Conservation (phyloP, 2,113 vertebrate genomes). For the Catharus minimus region DNA sequence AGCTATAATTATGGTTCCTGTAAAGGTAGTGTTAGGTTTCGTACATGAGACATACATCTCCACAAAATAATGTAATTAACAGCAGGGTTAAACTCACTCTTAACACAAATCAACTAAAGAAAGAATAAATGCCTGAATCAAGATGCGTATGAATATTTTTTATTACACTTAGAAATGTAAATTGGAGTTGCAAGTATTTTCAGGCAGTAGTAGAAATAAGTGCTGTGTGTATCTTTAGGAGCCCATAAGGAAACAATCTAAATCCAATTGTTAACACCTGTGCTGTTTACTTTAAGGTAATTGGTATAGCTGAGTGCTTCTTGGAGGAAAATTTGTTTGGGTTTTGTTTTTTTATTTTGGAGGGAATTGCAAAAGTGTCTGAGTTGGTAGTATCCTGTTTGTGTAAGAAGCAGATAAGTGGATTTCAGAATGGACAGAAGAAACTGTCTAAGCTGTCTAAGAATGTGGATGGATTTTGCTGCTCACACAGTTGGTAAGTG, state of each 20-base stretch:
- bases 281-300: background rate
- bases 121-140: background rate
- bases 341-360: fast-evolving
- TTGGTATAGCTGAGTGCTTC: background rate
- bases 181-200: background rate
- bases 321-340: background rate
- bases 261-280: background rate
- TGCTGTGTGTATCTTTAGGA: background rate
- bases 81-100: background rate
- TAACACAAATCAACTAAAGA: background rate
- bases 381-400: background rate
- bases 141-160: background rate
- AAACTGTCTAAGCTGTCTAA: background rate
- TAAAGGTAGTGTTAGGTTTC: slow-evolving; percentile 2
- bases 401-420: background rate
- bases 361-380: background rate
- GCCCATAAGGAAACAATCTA: background rate
- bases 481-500: background rate
- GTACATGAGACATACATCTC: background rate
- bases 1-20: background rate
- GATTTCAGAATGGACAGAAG: background rate
- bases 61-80: background rate
- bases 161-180: background rate
- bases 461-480: background rate
- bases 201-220: background rate